These are phyloP conservation scores for Ardeotis arabs DNA, from an alignment of 2,113 vertebrate species.

Conservation along the genomic window DNA sequence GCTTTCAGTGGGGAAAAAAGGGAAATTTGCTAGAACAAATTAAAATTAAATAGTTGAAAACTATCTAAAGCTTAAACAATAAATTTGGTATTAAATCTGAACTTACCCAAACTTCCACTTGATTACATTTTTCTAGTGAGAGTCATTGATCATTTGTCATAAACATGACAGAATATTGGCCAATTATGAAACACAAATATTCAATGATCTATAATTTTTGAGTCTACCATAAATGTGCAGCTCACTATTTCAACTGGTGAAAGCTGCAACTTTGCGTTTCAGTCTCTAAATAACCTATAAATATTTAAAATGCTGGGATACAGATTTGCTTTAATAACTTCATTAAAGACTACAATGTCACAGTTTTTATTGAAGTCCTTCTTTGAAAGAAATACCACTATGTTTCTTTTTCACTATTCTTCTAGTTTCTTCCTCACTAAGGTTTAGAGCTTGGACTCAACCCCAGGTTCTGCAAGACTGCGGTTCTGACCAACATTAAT, in stretches of 20 bases:
- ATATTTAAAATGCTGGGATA: not conserved
- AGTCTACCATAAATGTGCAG: not conserved
- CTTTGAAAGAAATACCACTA: not conserved
- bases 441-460: not conserved
- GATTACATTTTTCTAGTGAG: not conserved
- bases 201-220: not conserved
- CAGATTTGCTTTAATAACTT: not conserved
- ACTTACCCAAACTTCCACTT: not conserved
- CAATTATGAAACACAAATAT: not conserved
- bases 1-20: not conserved
- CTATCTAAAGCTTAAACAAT: not conserved
- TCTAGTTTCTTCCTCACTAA: not conserved
- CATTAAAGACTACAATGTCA: not conserved
- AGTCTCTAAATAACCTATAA: not conserved
- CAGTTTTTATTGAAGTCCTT: not conserved
- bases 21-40: not conserved
- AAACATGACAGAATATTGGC: not conserved
- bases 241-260: not conserved
- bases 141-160: not conserved
- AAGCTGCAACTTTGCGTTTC: not conserved
- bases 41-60: not conserved
- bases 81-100: not conserved
- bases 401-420: not conserved
- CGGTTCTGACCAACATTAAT: not conserved
- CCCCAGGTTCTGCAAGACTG: not conserved